These are phyloP conservation scores for Chascanopsetta lugubris DNA, from an alignment of 2,113 vertebrate species.

Conservation along the genomic window DNA sequence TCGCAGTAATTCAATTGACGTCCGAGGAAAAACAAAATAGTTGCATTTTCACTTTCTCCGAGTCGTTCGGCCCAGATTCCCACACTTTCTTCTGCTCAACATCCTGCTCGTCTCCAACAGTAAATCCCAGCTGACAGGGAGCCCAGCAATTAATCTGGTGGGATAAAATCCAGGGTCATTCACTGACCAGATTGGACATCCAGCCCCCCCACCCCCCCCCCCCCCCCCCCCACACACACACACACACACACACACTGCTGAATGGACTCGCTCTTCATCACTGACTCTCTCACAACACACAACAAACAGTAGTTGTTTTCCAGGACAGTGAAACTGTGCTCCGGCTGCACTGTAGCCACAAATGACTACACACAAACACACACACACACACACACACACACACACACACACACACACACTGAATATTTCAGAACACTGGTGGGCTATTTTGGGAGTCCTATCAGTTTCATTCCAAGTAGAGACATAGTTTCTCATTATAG, in stretches of 20 bases:
- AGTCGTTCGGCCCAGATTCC: conserved; percentile 6
- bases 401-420: conserved; percentile 45
- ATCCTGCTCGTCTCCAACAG: conserved; percentile 46
- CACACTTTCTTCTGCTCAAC: conserved; percentile 33
- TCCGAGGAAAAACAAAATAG: background rate
- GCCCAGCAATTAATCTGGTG: conserved; percentile 58
- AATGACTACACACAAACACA: conserved; percentile 24
- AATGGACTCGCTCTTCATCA: conserved; percentile 39
- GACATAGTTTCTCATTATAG: conserved; percentile 59
- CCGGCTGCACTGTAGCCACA: conserved; percentile 40
- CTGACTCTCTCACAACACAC: conserved; percentile 45
- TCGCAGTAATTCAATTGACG: conserved; percentile 34
- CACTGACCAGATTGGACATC: conserved; percentile 34
- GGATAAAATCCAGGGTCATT: conserved; percentile 56
- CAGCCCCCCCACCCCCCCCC: too few species aligned
- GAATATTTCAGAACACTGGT: conserved; percentile 74
- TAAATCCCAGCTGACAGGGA: conserved; percentile 55
- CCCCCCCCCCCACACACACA: too few species aligned
- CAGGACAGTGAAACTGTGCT: conserved; percentile 42
- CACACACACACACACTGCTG: conserved; percentile 26
- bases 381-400: conserved; percentile 34
- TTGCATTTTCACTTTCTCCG: background rate
- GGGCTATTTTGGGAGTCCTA: conserved; percentile 73
- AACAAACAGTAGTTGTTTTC: conserved; percentile 58
- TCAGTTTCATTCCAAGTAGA: conserved; percentile 69